A percentile compares a stretch with the other conserved stretches of the same genome.
These are phyloP conservation scores for Mandrillus leucophaeus DNA, from an alignment of 2,113 vertebrate genomes.

Conservation along the genomic window DNA sequence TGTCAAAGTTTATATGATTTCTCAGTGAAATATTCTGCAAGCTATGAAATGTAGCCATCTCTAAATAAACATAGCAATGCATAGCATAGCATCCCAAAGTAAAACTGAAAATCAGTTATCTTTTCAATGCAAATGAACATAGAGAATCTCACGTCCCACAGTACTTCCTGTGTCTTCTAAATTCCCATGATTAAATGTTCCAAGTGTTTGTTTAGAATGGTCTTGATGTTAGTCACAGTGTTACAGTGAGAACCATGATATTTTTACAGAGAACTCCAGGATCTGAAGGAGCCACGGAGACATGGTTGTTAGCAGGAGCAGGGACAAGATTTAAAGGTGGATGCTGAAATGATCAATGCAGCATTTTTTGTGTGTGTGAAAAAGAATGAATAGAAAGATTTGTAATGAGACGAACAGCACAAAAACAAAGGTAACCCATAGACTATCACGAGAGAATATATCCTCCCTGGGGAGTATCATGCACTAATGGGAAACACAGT, in stretches of 20 bases:
- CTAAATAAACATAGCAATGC: background rate
- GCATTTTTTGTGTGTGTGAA: background rate
- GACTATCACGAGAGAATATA: background rate
- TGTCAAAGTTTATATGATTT: background rate
- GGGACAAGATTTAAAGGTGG: background rate
- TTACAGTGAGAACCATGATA: background rate
- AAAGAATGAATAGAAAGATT: conserved; percentile 29
- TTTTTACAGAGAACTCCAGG: background rate
- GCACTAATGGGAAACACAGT: background rate
- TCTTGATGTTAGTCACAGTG: background rate
- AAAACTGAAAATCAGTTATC: background rate
- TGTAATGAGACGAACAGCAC: background rate
- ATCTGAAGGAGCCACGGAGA: background rate
- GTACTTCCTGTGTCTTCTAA: background rate
- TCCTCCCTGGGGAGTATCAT: background rate
- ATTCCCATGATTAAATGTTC: background rate
- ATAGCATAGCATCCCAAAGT: background rate
- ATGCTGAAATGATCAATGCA: background rate
- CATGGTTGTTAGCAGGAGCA: background rate
- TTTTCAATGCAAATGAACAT: background rate
- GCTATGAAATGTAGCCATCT: background rate
- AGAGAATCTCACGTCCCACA: background rate
- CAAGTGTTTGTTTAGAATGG: background rate
- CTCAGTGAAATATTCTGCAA: background rate
- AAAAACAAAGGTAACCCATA: background rate